Conservation (phyloP, 2,797 vertebrate species). For the Sebastes oblongus region DNA sequence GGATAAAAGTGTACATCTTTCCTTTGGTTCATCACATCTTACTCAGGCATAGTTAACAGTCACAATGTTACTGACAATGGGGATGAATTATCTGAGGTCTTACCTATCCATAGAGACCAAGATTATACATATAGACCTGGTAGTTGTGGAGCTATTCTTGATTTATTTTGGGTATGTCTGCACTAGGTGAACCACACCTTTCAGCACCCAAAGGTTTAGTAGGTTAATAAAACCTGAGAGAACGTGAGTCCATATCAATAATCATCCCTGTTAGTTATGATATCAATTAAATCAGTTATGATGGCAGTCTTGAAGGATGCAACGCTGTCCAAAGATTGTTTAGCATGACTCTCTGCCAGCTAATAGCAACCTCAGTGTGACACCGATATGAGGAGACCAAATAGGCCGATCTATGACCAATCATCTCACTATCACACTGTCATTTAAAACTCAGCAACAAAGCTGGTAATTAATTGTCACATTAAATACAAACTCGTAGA, state of each 20-base stretch:
- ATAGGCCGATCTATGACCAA: too few relatives aligned
- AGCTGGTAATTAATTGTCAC: not conserved
- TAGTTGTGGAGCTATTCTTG: too few relatives aligned
- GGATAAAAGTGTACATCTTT: too few relatives aligned
- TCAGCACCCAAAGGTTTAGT: rapidly evolving
- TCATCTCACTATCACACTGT: too few relatives aligned
- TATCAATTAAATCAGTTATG: not conserved
- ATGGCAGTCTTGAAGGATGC: not conserved
- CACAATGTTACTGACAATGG: too few relatives aligned
- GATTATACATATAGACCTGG: too few relatives aligned
- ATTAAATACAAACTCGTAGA: not conserved
- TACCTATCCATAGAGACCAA: too few relatives aligned
- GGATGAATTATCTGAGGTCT: too few relatives aligned
- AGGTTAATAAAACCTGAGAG: too few relatives aligned
- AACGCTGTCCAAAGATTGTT: not conserved
- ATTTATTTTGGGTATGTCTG: too few relatives aligned
- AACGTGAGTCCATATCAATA: not conserved
- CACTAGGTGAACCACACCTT: too few relatives aligned
- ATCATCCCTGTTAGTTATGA: not conserved
- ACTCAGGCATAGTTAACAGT: too few relatives aligned
- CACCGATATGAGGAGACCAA: not conserved
- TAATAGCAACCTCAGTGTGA: not conserved
- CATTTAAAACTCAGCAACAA: not conserved
- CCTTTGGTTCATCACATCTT: rapidly evolving
- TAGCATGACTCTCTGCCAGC: slow-evolving; percentile 10